These are phyloP conservation scores for Hiodon tergisus DNA, from an alignment of 2,113 vertebrate genomes.

Conservation along the genomic window DNA sequence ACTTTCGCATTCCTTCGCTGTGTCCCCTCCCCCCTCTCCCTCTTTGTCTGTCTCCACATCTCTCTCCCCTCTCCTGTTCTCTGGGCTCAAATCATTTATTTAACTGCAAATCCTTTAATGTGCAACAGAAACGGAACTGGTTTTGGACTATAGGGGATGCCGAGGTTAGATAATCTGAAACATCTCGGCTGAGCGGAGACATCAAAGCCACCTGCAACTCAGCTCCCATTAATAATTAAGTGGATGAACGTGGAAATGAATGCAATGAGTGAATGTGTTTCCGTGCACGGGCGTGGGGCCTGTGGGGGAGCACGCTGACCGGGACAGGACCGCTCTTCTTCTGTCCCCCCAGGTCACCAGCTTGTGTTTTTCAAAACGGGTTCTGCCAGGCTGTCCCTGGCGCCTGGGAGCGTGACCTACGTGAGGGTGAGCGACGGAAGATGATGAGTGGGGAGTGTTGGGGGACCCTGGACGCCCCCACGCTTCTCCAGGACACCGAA, in stretches of 20 bases:
- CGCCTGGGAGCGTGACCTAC: constrained; percentile 66
- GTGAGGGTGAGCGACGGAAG: constrained; percentile 55
- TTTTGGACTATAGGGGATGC: background rate
- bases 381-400: constrained; percentile 59
- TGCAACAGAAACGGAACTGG: background rate
- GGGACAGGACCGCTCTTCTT: background rate
- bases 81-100: background rate
- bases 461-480: background rate
- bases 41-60: background rate
- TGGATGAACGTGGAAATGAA: too few relatives aligned
- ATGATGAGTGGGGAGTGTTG: background rate
- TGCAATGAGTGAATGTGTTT: background rate
- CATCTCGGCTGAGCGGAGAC: background rate
- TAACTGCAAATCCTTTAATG: background rate
- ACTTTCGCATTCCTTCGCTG: constrained; percentile 35
- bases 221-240: background rate
- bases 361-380: constrained; percentile 82
- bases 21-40: background rate
- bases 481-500: background rate
- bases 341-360: constrained; percentile 66
- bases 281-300: background rate
- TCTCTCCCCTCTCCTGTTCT: background rate
- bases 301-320: too few relatives aligned
- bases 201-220: background rate
- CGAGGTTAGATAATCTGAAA: background rate